Percentiles rank a stretch among this genome's conserved stretches.
These are phyloP conservation scores for Hecatera dysodea DNA, from an alignment of 2,888 invertebrate genomes.

Conservation along the genomic window DNA sequence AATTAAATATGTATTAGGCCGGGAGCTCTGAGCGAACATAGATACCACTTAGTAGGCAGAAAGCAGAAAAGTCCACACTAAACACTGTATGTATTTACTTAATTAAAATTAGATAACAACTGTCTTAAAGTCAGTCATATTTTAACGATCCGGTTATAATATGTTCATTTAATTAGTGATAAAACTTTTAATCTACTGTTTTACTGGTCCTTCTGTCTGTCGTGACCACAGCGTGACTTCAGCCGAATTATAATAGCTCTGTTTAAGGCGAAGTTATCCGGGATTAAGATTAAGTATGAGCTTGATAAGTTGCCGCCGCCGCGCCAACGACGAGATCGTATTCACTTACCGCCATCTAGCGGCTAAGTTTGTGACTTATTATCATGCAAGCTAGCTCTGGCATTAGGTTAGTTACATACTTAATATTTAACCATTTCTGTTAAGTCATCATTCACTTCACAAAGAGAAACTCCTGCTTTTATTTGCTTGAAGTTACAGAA, in stretches of 20 bases:
- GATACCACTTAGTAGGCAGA: not conserved
- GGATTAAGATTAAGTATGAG: conserved; percentile 59
- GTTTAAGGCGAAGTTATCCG: conserved; percentile 57
- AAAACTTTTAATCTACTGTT: too few relatives aligned
- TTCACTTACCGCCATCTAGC: conserved; percentile 51
- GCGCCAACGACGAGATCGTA: conserved; percentile 31
- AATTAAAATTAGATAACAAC: too few relatives aligned
- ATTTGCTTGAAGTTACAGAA: too few relatives aligned
- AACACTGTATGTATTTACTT: too few relatives aligned
- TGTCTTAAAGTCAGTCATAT: too few relatives aligned
- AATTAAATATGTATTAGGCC: conserved; percentile 69
- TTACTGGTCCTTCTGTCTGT: not conserved
- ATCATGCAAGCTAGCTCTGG: conserved; percentile 23
- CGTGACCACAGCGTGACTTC: conserved; percentile 9
- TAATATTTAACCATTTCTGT: conserved; percentile 19
- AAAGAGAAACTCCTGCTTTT: not conserved
- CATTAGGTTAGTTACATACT: conserved; percentile 1
- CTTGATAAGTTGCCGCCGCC: conserved; percentile 27
- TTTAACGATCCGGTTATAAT: too few relatives aligned
- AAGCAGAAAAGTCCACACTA: not conserved
- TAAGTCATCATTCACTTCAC: conserved; percentile 12
- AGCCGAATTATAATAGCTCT: conserved; percentile 39
- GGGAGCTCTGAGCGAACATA: conserved; percentile 36
- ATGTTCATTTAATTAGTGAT: too few relatives aligned
- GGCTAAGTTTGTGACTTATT: conserved; percentile 53